These are phyloP conservation scores for Danio tinwini DNA, from an alignment of 2,797 vertebrate species.

Conservation along the genomic window DNA sequence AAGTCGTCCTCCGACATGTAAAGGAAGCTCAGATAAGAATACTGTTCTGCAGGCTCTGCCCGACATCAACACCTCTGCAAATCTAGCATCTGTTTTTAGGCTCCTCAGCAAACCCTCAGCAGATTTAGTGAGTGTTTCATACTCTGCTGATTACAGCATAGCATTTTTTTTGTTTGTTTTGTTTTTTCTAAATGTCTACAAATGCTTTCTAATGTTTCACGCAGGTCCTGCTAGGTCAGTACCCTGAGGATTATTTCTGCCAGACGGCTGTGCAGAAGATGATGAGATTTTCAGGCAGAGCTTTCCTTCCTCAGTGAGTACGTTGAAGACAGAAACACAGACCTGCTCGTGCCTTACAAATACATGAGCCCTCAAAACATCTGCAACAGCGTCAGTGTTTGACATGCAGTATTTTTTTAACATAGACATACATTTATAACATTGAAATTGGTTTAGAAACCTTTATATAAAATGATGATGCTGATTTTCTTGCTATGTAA, in stretches of 20 bases:
- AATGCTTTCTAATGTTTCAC: neutral
- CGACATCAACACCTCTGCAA: conserved; percentile 69
- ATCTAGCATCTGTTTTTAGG: conserved; percentile 57
- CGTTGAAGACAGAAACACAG: conserved; percentile 71
- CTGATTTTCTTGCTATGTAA: neutral
- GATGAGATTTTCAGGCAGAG: conserved; percentile 70
- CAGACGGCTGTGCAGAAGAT: conserved; percentile 56
- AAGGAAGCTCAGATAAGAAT: conserved; percentile 72
- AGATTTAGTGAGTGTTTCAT: conserved; percentile 68
- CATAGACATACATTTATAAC: neutral
- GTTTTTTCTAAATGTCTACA: neutral
- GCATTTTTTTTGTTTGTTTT: neutral
- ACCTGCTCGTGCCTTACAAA: conserved; percentile 70
- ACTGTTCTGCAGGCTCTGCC: conserved; percentile 76
- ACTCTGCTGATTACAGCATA: conserved; percentile 2
- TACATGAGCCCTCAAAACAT: conserved; percentile 71
- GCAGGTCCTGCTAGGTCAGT: conserved; percentile 24
- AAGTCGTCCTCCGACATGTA: conserved; percentile 74
- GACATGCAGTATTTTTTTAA: neutral
- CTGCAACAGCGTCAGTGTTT: conserved; percentile 53
- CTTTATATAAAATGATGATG: neutral
- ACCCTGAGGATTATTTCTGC: conserved; percentile 28
- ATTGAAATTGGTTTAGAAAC: neutral
- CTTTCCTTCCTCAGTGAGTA: conserved; percentile 65
- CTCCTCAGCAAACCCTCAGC: conserved; percentile 70